phyloP scores from a whole-genome alignment of 37 sponge, comb jelly and placozoan species.

The Aplysina aerophoba region DNA sequence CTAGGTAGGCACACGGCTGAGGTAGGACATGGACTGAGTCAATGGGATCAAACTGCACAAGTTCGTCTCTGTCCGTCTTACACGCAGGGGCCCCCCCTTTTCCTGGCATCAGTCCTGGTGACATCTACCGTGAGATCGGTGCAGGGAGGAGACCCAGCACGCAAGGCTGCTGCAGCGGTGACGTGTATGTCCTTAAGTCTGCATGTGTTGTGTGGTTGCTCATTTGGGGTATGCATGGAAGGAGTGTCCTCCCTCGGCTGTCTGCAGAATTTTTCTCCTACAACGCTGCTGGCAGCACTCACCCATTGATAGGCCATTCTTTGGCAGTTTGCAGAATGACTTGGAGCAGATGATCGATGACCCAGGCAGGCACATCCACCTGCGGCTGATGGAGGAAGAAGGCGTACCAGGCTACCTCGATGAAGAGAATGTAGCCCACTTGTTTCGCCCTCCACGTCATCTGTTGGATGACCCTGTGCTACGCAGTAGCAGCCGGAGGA shows the following conservation, averaged over 20 bases:
- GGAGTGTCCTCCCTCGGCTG: neutral
- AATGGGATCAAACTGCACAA: no score
- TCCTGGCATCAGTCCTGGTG: slow-evolving; percentile 2
- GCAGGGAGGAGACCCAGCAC: slow-evolving; percentile 10
- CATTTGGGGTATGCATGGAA: neutral
- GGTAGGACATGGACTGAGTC: no score
- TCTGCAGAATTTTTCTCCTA: slow-evolving; percentile 60
- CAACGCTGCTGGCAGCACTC: slow-evolving; percentile 77
- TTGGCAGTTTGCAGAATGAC: slow-evolving; percentile 1
- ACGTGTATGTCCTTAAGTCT: neutral
- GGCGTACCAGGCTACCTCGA: slow-evolving; percentile 1
- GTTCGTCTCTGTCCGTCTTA: no score
- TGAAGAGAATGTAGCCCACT: neutral
- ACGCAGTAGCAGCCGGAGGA: neutral
- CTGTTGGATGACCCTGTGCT: slow-evolving; percentile 7
- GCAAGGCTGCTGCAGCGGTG: neutral
- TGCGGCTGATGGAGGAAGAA: slow-evolving; percentile 3
- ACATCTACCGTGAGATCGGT: slow-evolving; percentile 24
- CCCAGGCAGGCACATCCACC: neutral
- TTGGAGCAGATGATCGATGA: slow-evolving; percentile 28
- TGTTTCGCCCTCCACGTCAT: slow-evolving; percentile 24
- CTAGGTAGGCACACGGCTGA: slow-evolving; percentile 36
- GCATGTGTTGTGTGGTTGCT: neutral
- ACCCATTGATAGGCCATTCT: slow-evolving; percentile 55
- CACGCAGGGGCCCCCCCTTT: neutral